phyloP scores from a whole-genome alignment of 2,113 vertebrate genomes.

The Neomonachus schauinslandi region DNA sequence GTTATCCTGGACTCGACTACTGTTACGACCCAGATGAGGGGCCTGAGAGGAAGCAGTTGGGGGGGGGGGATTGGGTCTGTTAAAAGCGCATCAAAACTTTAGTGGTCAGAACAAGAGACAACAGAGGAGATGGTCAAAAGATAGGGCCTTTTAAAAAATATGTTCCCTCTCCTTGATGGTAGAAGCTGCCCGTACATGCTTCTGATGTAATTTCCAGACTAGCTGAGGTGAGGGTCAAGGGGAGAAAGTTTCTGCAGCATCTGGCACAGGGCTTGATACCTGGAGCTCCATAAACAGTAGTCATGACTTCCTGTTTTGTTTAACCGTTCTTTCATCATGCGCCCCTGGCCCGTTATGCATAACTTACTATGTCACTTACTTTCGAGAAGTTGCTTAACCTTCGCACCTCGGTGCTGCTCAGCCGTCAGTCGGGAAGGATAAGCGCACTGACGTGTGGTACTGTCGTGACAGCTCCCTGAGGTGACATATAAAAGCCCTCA shows the following conservation, averaged over 20 bases:
- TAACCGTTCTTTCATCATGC: neutral
- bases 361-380: neutral
- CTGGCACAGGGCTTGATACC: neutral
- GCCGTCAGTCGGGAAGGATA: neutral
- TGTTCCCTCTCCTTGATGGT: neutral
- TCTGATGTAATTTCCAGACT: neutral
- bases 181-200: neutral
- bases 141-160: neutral
- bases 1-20: rapidly evolving
- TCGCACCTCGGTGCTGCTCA: neutral
- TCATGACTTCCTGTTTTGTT: neutral
- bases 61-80: neutral
- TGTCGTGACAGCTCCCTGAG: too few species aligned
- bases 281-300: neutral
- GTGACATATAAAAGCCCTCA: neutral
- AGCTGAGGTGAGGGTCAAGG: neutral
- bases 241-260: neutral
- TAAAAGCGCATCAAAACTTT: neutral
- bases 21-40: rapidly evolving
- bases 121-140: neutral
- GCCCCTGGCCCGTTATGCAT: neutral
- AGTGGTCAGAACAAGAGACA: neutral
- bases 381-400: neutral
- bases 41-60: neutral
- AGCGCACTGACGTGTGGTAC: rapidly evolving